phyloP scores from a whole-genome alignment of 2,113 vertebrate species.

The Nibea albiflora region DNA sequence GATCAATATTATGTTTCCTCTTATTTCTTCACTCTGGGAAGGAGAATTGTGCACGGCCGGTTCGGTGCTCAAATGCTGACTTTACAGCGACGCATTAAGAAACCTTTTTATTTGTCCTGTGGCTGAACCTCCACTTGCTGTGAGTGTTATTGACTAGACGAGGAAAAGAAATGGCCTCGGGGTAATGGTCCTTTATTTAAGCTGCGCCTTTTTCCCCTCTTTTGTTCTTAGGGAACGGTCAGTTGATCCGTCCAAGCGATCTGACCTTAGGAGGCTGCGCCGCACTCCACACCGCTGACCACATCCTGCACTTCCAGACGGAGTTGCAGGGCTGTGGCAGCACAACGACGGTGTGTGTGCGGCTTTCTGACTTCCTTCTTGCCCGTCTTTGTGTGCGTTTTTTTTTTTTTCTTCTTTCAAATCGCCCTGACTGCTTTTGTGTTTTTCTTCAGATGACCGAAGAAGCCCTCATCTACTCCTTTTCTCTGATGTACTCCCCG shows the following conservation, averaged over 20 bases:
- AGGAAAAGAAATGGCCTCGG: constrained; percentile 10
- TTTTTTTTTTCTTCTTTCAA: no score
- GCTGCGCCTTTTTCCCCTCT: neutral
- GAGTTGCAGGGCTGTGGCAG: constrained; percentile 71
- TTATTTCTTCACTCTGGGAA: constrained; percentile 49
- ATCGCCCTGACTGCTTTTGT: neutral
- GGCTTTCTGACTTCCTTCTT: neutral
- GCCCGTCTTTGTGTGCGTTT: no score
- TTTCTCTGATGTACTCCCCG: constrained; percentile 69
- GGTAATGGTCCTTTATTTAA: constrained; percentile 41
- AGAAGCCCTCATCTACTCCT: constrained; percentile 72
- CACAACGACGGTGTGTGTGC: constrained; percentile 34
- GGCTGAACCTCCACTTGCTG: constrained; percentile 50
- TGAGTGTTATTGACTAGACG: constrained; percentile 59
- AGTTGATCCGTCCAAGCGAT: constrained; percentile 63
- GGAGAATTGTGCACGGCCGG: neutral
- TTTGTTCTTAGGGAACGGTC: constrained; percentile 65
- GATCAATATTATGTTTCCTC: constrained; percentile 64
- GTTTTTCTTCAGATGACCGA: constrained; percentile 66
- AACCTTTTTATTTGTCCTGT: constrained; percentile 57
- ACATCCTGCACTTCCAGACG: constrained; percentile 58
- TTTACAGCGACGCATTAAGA: constrained; percentile 53
- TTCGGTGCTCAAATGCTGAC: constrained; percentile 34
- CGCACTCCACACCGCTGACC: neutral
- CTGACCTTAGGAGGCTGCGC: constrained; percentile 77